These are phyloP conservation scores for Eubasilissa regina DNA, from an alignment of 1,140 invertebrate species.

Conservation along the genomic window DNA sequence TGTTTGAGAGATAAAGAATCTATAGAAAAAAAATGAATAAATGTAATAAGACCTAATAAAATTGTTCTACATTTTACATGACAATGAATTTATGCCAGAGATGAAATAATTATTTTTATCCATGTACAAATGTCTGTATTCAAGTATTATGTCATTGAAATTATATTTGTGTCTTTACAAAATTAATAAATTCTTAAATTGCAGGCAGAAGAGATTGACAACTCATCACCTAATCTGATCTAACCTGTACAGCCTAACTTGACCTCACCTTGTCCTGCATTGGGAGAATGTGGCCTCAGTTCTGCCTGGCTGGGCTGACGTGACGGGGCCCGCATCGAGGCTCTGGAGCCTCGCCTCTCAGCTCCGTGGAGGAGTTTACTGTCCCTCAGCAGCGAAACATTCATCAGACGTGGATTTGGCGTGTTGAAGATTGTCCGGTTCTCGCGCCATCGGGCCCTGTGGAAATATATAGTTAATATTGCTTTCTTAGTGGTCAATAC, in stretches of 20 bases:
- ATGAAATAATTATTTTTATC: too few species aligned
- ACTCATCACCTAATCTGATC: background rate
- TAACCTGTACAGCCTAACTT: background rate
- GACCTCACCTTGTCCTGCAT: constrained; percentile 80
- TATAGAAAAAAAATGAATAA: too few species aligned
- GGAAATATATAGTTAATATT: constrained; percentile 60
- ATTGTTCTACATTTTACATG: too few species aligned
- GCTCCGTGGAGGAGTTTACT: constrained; percentile 83
- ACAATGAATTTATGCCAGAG: too few species aligned
- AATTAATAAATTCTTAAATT: background rate
- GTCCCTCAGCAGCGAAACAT: constrained; percentile 86
- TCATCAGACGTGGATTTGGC: constrained; percentile 92
- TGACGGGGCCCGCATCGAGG: constrained; percentile 83
- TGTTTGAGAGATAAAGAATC: too few species aligned
- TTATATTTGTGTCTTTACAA: background rate
- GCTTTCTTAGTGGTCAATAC: too few species aligned
- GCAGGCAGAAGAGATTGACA: too few species aligned
- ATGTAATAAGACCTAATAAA: too few species aligned
- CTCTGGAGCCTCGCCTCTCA: constrained; percentile 83
- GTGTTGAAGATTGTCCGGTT: constrained; percentile 95
- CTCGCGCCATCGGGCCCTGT: constrained; percentile 90
- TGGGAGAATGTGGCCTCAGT: constrained; percentile 84
- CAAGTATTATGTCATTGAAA: too few species aligned
- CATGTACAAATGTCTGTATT: too few species aligned
- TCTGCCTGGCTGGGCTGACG: constrained; percentile 88